Evolutionary conservation across 1,140 invertebrate species (phyloP).

Genomic region (Sitophilus oryzae): DNA sequence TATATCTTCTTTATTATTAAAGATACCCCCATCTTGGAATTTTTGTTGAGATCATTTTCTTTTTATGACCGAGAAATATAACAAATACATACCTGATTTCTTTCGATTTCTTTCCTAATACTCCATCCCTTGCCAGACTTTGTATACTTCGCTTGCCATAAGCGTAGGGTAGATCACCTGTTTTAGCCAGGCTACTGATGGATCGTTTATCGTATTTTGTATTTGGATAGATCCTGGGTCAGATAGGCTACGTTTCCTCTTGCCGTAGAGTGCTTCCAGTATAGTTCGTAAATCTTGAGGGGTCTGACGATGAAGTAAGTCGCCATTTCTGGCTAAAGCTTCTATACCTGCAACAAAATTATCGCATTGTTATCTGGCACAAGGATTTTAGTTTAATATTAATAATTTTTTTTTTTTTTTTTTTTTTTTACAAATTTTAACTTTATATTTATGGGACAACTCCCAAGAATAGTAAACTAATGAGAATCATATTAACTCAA

Average conservation of each 20-base stretch:
- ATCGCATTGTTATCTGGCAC: too few relatives aligned
- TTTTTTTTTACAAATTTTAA: too few relatives aligned
- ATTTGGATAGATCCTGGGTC: constrained; percentile 47
- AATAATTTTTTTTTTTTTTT: too few relatives aligned
- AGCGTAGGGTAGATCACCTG: constrained; percentile 42
- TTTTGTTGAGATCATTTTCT: too few relatives aligned
- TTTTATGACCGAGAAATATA: too few relatives aligned
- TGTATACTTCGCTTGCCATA: constrained; percentile 48
- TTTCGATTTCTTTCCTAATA: constrained; percentile 23
- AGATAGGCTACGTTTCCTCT: constrained; percentile 57
- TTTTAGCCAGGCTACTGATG: constrained; percentile 46
- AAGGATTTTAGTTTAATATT: background rate
- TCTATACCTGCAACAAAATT: constrained; percentile 30
- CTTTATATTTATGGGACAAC: too few relatives aligned
- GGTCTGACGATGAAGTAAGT: constrained; percentile 32
- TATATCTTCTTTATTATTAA: too few relatives aligned
- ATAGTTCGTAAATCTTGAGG: constrained; percentile 27
- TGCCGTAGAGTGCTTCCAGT: constrained; percentile 43
- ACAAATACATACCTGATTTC: too few relatives aligned
- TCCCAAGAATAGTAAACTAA: too few relatives aligned
- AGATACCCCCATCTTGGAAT: too few relatives aligned
- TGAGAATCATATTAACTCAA: too few relatives aligned
- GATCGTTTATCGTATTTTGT: constrained; percentile 44
- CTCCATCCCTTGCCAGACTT: constrained; percentile 45
- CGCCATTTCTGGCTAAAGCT: constrained; percentile 38